These are phyloP conservation scores for Passerculus sandwichensis DNA, from an alignment of 2,797 vertebrate genomes.

Conservation along the genomic window DNA sequence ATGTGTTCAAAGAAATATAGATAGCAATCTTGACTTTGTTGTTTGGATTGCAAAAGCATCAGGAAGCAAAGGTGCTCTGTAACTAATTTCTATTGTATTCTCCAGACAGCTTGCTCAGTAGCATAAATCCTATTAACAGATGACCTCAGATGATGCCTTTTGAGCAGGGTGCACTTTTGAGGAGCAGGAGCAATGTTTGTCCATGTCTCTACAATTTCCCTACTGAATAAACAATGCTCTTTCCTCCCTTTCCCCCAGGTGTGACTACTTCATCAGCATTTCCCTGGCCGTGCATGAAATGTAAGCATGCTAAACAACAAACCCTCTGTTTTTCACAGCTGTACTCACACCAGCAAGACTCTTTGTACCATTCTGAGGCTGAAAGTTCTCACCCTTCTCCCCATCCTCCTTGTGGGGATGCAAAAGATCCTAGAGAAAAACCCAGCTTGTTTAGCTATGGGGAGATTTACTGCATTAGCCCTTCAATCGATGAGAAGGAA, in stretches of 20 bases:
- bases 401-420: background rate
- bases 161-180: background rate
- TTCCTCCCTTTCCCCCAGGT: background rate
- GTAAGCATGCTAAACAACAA: constrained; percentile 9
- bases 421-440: constrained; percentile 3
- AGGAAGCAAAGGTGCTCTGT: constrained; percentile 50
- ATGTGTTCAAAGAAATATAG: background rate
- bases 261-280: constrained; percentile 24
- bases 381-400: background rate
- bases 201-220: background rate
- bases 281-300: background rate
- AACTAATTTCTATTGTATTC: constrained; percentile 54
- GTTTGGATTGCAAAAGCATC: constrained; percentile 12
- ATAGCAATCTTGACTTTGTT: constrained; percentile 43
- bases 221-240: background rate
- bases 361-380: background rate
- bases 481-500: background rate
- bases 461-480: background rate
- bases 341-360: background rate
- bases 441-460: background rate
- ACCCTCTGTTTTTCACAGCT: constrained; percentile 24
- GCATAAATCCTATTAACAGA: constrained; percentile 29
- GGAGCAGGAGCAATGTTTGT: background rate
- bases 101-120: constrained; percentile 22
- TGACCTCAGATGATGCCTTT: constrained; percentile 6